Evolutionary conservation across 2,888 invertebrate species (phyloP).

Genomic region (Lysandra coridon): DNA sequence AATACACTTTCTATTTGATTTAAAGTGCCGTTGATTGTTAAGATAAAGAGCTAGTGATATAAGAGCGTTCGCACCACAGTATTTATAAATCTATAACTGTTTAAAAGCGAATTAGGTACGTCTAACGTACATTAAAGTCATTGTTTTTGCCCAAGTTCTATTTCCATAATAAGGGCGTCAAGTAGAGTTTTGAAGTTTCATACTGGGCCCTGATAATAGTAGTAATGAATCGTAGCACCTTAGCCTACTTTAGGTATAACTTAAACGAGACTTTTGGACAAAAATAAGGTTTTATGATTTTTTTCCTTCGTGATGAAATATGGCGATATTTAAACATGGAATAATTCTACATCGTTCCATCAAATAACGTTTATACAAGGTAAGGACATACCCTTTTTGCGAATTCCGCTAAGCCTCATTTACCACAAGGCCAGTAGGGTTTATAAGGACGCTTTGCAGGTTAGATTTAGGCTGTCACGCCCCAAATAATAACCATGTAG

Average conservation of each 20-base stretch:
- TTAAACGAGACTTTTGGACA: too few relatives aligned
- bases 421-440: slow-evolving; percentile 12
- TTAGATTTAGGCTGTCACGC: slow-evolving; percentile 49
- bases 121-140: background rate
- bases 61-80: background rate
- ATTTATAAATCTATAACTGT: background rate
- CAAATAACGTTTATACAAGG: too few relatives aligned
- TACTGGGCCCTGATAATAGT: too few relatives aligned
- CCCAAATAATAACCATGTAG: slow-evolving; percentile 56
- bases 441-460: slow-evolving; percentile 28
- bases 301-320: too few relatives aligned
- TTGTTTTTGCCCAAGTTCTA: background rate
- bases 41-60: slow-evolving; percentile 17
- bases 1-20: slow-evolving; percentile 43
- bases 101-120: too few relatives aligned
- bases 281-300: too few relatives aligned
- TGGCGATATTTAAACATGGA: too few relatives aligned
- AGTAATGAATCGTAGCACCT: too few relatives aligned
- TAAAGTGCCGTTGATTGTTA: slow-evolving; percentile 34
- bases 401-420: background rate
- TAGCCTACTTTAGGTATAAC: too few relatives aligned
- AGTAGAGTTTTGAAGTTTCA: background rate
- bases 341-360: too few relatives aligned
- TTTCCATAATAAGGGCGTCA: background rate
- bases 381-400: background rate